These are phyloP conservation scores for Anguilla marmorata DNA, from an alignment of 2,797 vertebrate genomes.

Conservation along the genomic window DNA sequence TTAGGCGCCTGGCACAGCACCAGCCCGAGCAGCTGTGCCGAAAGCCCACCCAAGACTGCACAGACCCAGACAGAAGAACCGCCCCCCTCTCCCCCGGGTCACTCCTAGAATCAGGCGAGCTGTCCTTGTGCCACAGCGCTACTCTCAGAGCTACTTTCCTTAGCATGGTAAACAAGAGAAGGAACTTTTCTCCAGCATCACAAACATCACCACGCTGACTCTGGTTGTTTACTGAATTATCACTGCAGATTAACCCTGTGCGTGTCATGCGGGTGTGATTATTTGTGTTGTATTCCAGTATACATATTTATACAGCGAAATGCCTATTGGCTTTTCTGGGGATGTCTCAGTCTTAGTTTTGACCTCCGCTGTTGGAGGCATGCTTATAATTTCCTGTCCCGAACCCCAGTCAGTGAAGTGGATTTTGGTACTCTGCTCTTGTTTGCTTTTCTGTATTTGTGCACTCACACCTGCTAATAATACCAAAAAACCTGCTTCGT, in stretches of 20 bases:
- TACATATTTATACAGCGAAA: neutral
- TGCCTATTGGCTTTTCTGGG: neutral
- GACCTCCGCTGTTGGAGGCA: neutral
- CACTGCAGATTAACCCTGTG: neutral
- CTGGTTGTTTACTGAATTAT: neutral
- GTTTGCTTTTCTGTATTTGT: conserved; percentile 7
- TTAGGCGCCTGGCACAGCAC: conserved; percentile 13
- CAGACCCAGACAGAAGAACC: neutral
- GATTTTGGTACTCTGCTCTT: neutral
- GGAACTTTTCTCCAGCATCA: neutral
- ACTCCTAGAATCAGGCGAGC: neutral
- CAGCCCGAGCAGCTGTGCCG: neutral
- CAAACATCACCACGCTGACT: neutral
- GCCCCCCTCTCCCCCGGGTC: neutral
- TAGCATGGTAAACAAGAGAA: conserved; percentile 10
- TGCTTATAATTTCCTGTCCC: neutral
- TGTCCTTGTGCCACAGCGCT: neutral
- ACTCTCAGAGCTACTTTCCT: neutral
- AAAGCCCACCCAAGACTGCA: neutral
- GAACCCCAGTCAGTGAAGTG: neutral
- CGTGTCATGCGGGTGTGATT: neutral
- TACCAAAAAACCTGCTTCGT: neutral
- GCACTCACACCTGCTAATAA: neutral
- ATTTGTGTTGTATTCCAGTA: neutral
- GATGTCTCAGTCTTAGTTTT: neutral